Evolutionary conservation across 2,797 vertebrate genomes (phyloP), one percentile per base, ranked within the genome.

Genomic region (Pangasius macronema): DNA sequence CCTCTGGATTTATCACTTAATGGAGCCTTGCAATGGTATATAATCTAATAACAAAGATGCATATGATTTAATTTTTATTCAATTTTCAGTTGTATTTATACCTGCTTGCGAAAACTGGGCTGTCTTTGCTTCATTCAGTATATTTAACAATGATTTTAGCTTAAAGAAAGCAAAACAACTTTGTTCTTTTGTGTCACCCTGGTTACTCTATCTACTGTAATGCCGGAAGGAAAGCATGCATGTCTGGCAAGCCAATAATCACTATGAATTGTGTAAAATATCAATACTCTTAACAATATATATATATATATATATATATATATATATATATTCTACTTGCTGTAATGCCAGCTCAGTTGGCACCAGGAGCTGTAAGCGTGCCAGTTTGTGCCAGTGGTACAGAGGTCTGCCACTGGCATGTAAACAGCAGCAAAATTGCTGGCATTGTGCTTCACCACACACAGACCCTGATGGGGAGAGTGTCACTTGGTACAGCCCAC

Each of bases 401-500:
- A n/a, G 57, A 55, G 30, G 46, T 76, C 16, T 83, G 86, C 57
- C 42, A 33, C 20, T 83, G 39, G 55, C 16, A 39, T 70, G n/a
- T 87, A 87, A 83, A 75, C 68, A 82, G 67, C 2, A 2, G 55
- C 30, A 24, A 75, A 39, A 83, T 46, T 18, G 20, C 81, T 75
- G 72, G 55, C 72, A 75, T 51, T 65, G 14, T 36, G 11, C 11
- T 20, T 33, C 30, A 30, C 20, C 22, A 24, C 36, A 46, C 55
- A 75, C 46, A 13, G 24, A 49, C 27, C 51, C 65, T 30, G 9
- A 61, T 24, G 33, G 33, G 5, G 46, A 87, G 27, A 53, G 55
- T 24, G 57, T 65, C 68, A 75, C 53, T 75, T 87, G 80, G 86
- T 83, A 65, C 30, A n/a, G 39, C 33, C 36, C 30, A 65, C 65